Evolutionary conservation across 2,113 vertebrate species (phyloP).

Genomic region (Diadophis punctatus): DNA sequence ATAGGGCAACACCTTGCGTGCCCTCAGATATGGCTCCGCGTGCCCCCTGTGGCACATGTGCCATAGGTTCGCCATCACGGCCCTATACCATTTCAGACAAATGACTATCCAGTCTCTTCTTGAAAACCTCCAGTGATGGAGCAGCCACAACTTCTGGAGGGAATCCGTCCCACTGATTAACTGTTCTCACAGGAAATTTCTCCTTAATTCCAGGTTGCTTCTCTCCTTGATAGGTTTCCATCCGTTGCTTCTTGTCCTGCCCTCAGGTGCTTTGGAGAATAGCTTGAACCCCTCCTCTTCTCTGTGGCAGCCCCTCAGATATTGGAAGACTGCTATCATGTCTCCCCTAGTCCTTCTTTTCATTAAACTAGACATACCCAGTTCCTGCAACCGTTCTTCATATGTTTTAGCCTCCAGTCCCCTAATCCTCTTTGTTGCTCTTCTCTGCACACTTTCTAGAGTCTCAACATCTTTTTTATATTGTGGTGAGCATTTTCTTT

Average conservation of each 20-base stretch:
- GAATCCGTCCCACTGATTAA: rapidly evolving
- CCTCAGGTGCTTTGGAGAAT: not conserved
- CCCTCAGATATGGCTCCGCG: too few relatives aligned
- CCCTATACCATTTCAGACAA: not conserved
- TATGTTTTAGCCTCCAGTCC: not conserved
- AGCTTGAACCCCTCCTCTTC: not conserved
- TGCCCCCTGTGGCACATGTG: too few relatives aligned
- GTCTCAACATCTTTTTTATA: not conserved
- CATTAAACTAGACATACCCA: too few relatives aligned
- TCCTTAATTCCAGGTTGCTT: not conserved
- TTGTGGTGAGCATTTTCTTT: not conserved
- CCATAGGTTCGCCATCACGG: too few relatives aligned
- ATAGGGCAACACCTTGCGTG: too few relatives aligned
- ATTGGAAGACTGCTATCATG: too few relatives aligned
- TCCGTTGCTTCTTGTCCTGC: not conserved
- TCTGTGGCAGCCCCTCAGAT: not conserved
- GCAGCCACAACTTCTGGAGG: not conserved
- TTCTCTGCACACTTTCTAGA: not conserved
- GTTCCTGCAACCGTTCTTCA: not conserved
- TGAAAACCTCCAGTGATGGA: not conserved
- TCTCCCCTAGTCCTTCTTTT: too few relatives aligned
- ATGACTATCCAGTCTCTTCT: not conserved
- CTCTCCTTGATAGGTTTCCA: not conserved
- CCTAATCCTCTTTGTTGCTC: not conserved
- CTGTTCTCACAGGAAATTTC: not conserved